Conservation (phyloP, 2,888 invertebrate genomes). For the Lampropteryx suffumata region DNA sequence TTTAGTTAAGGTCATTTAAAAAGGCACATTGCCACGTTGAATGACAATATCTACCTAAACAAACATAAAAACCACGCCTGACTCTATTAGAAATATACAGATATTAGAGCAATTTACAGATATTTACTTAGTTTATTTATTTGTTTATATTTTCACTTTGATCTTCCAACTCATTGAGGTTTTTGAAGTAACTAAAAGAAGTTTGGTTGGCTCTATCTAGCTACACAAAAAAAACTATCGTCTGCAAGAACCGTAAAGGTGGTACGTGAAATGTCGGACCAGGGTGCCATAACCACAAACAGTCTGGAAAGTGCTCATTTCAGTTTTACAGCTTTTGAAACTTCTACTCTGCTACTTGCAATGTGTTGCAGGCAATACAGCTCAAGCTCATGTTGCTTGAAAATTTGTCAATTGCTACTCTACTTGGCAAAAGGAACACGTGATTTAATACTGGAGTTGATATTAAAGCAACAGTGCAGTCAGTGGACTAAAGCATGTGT, state of each 20-base stretch:
- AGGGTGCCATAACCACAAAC: constrained; percentile 25
- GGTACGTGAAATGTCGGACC: constrained; percentile 8
- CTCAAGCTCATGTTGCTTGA: constrained; percentile 1
- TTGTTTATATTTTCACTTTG: no score
- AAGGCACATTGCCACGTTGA: no score
- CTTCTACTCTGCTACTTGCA: constrained; percentile 24
- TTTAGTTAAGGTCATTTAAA: no score
- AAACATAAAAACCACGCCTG: no score
- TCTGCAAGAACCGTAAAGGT: constrained; percentile 10
- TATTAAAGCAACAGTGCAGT: no score
- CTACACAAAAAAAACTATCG: constrained; percentile 2
- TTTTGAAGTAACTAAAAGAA: no score
- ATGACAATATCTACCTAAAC: no score
- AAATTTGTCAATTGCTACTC: constrained; percentile 1
- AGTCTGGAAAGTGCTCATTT: constrained; percentile 22
- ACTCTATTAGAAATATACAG: no score
- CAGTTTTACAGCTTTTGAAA: constrained; percentile 29
- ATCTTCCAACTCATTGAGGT: no score
- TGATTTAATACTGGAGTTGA: not conserved
- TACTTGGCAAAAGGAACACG: not conserved
- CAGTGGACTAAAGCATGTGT: no score
- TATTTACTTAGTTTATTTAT: no score
- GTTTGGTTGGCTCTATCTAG: not conserved
- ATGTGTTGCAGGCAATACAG: constrained; percentile 19
- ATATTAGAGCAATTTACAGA: no score